A percentile compares a stretch with the other conserved stretches of the same genome.
These are phyloP conservation scores for Deilephila porcellus DNA, from an alignment of 2,888 invertebrate species.

Conservation along the genomic window DNA sequence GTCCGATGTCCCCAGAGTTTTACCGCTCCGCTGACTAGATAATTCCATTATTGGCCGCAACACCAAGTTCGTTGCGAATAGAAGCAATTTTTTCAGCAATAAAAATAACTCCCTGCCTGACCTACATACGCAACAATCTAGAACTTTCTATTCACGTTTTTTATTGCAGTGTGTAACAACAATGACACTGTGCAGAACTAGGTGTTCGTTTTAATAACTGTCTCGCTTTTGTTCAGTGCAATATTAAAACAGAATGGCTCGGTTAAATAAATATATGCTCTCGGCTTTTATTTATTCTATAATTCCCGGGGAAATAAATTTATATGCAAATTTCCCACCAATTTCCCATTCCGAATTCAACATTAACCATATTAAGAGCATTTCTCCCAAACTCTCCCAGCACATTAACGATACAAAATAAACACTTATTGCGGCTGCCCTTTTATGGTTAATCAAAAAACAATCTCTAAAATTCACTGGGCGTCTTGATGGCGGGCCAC, in stretches of 20 bases:
- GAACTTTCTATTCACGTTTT: neutral
- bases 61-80: slow-evolving; percentile 28
- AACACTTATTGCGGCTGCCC: neutral
- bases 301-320: no score
- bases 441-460: slow-evolving; percentile 29
- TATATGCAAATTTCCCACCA: neutral
- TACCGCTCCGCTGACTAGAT: slow-evolving; percentile 32
- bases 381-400: no score
- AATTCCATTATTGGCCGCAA: slow-evolving; percentile 33
- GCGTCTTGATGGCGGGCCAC: slow-evolving; percentile 28
- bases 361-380: neutral
- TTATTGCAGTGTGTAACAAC: no score
- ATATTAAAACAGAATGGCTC: no score
- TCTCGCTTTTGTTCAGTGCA: no score
- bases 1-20: slow-evolving; percentile 34
- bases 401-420: neutral
- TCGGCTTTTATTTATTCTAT: no score
- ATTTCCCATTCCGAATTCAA: neutral
- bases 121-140: slow-evolving; percentile 2
- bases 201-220: no score
- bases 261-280: no score
- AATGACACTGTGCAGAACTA: no score
- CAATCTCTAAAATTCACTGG: slow-evolving; percentile 18
- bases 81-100: slow-evolving; percentile 1
- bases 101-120: neutral